Conservation (phyloP, 2,113 vertebrate genomes). For the Misgurnus anguillicaudatus region DNA sequence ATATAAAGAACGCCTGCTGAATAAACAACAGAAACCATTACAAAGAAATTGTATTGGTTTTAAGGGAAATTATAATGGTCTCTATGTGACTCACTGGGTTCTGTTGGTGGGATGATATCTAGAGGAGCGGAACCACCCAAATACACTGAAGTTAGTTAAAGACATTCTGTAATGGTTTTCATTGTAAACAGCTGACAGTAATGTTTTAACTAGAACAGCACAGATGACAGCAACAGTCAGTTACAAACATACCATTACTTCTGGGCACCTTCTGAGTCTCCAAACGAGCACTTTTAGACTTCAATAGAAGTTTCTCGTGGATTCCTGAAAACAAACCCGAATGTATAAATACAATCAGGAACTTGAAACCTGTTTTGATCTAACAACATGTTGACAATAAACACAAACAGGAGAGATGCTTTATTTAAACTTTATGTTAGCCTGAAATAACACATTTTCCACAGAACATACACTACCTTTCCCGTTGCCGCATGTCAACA, state of each 20-base stretch:
- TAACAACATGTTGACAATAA: background rate
- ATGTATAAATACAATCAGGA: background rate
- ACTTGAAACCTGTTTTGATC: background rate
- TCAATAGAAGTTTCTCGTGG: slow-evolving; percentile 81
- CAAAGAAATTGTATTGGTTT: no score
- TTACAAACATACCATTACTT: slow-evolving; percentile 71
- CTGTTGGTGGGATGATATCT: no score
- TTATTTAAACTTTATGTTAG: no score
- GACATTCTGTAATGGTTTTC: no score
- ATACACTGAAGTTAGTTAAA: background rate
- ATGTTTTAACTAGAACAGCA: no score
- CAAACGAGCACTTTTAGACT: slow-evolving; percentile 67
- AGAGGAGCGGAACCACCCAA: no score
- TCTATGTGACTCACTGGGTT: no score
- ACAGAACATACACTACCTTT: slow-evolving; percentile 59
- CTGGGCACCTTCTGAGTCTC: slow-evolving; percentile 80
- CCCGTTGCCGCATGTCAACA: slow-evolving; percentile 70
- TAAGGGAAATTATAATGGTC: no score
- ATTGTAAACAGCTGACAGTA: no score
- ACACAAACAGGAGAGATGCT: background rate
- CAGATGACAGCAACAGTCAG: background rate
- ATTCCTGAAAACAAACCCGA: slow-evolving; percentile 72
- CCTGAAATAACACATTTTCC: background rate
- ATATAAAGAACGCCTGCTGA: background rate
- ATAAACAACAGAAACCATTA: no score